Conservation (phyloP, 2,113 vertebrate genomes). For the Parotia lawesii region DNA sequence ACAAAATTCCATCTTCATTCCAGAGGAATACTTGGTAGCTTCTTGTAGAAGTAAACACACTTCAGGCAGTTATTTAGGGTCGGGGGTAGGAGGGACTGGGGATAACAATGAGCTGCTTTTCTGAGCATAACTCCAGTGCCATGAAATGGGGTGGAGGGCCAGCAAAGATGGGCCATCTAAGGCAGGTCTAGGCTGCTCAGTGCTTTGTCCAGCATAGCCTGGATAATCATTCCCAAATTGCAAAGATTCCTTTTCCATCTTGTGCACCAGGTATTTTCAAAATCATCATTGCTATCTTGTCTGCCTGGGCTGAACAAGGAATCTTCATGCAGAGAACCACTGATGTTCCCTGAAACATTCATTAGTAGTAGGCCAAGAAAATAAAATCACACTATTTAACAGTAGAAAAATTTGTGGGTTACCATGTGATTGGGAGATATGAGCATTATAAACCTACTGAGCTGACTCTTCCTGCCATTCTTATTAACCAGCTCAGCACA, state of each 20-base stretch:
- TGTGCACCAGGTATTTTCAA: neutral
- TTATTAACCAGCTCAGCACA: neutral
- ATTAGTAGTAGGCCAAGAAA: neutral
- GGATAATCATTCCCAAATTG: neutral
- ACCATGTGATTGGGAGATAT: neutral
- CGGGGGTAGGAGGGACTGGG: neutral
- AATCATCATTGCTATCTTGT: neutral
- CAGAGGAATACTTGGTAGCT: neutral
- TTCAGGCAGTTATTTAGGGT: neutral
- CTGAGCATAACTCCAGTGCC: neutral
- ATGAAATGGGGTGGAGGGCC: neutral
- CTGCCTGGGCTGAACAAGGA: neutral
- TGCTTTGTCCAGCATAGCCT: neutral
- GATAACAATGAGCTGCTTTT: neutral
- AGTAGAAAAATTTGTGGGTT: neutral
- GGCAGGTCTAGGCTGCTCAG: neutral
- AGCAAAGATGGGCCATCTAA: neutral
- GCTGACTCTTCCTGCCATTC: neutral
- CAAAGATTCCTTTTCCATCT: neutral
- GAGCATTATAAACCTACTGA: neutral
- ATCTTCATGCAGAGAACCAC: neutral
- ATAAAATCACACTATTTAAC: neutral
- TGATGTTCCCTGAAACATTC: neutral
- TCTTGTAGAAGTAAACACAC: neutral
- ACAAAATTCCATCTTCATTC: constrained; percentile 10